Conservation (phyloP, 2,888 invertebrate genomes). For the Hypomecis punctinalis region DNA sequence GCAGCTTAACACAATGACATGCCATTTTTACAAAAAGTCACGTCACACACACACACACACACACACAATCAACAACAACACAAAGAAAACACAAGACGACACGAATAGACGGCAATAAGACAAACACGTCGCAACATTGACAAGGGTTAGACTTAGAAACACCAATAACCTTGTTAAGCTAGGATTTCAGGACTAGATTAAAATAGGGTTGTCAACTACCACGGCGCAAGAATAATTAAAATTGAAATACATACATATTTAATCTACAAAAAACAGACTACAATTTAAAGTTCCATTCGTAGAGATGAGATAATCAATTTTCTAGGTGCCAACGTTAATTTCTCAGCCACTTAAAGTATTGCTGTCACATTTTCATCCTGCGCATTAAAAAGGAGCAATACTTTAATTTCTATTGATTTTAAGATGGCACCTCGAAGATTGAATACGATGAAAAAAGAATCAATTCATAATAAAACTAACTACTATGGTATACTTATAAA, state of each 20-base stretch:
- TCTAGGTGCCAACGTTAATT: no score
- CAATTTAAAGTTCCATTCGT: neutral
- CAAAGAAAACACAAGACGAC: constrained; percentile 11
- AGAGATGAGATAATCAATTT: no score
- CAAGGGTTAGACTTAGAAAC: constrained; percentile 33
- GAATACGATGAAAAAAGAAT: no score
- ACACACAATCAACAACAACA: constrained; percentile 6
- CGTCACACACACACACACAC: constrained; percentile 12
- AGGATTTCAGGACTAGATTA: constrained; percentile 31
- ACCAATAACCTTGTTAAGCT: constrained; percentile 31
- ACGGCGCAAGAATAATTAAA: neutral
- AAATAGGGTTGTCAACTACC: constrained; percentile 20
- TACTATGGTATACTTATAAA: no score
- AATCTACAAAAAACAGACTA: no score
- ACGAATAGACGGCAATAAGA: constrained; percentile 24
- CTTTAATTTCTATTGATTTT: no score
- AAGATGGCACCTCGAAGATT: no score
- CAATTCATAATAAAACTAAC: no score
- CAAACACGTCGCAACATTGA: constrained; percentile 39
- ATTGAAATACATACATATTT: neutral
- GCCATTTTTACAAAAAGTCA: neutral
- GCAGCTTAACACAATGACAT: neutral
- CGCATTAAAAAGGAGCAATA: no score
- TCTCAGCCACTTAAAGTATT: no score
- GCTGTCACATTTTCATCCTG: no score